Base-by-base conservation (phyloP, 2,888 invertebrate genomes). In the Synergus itoensis region DNA sequence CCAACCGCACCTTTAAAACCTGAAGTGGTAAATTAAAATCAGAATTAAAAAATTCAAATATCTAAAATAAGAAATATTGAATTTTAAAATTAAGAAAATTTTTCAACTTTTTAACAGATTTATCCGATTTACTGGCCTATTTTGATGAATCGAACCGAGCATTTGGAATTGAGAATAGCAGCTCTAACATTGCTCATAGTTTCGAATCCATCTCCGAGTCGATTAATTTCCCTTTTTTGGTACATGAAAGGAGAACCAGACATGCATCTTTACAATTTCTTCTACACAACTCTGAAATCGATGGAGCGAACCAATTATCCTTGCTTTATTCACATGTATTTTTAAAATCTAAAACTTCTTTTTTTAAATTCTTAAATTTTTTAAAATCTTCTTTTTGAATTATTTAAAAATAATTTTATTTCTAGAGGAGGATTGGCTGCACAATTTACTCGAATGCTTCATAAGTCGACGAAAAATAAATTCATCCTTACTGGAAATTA, bases 401-500 rank as follows among this genome's bases (percentile, higher is more conserved):
- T 65, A 40, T 76, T 36, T 63, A 60, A 12, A 63, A 28, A 45
- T 43, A 63, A 60, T 76, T 73, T 79, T 65, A 11, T 81, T 91
- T 92, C 36, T 88, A 96, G 96, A 48, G 94, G 95, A 0, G 94
- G 94, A 80, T 94, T 95, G 84, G 94, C 95, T 0, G 94, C 95
- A 0, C 95, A 96, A 86, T 94, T 96, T 82, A 93, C 94, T 2
- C 94, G 95, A 45, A 94, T 95, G 84, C 93, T 96, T 0, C 93
- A 94, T 0, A 93, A 94, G 84, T 94, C 94, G 0, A 93, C 94
- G 9, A 93, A 93, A 1, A 90, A 92, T 12, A 93, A 94, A 7
- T 94, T 94, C 85, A 95, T 96, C 94, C 94, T 95, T 0, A 96
- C 96, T 0, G 96, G 95, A 43, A 96, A 96, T 90, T 95, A 95